Base-by-base conservation (phyloP, 2,113 vertebrate species). In the Microcebus griseorufus region DNA sequence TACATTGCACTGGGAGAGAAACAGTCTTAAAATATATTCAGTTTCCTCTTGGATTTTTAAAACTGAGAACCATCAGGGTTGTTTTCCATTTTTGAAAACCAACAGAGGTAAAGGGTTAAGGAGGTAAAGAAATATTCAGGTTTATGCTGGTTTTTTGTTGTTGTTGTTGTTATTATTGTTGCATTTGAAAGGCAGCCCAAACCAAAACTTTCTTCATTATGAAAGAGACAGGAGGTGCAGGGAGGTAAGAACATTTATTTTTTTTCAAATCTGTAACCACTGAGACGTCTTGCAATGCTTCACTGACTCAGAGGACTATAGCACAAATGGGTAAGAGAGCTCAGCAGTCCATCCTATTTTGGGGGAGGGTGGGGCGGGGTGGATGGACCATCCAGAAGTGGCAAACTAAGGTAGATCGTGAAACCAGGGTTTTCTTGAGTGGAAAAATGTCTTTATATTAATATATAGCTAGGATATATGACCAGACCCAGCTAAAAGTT, bases 211-310 rank as follows among this genome's bases (percentile, higher is more conserved):
- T n/a, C 72, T 88, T 65, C 78, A 39, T 18, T 20, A 55, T 90
- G 85, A 92, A 53, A 69, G 70, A 97, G 64, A 97, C 9, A 14
- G 34, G 18, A 81, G 9, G 14, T 64, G 4, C 22, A 75, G 4
- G n/a, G 69, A 62, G 37, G 29, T 75, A 58, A 53, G 73, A 88
- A 82, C 51, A 27, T 5, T 23, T 18, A 27, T 18, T 34, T 89
- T 92, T 93, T 73, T 88, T 10, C 27, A 91, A 92, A 96, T 85
- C 73, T 72, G 27, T 94, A 93, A 83, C 70, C 14, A 87, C 8
- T 9, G 37, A 75, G 6, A 9, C 80, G 65, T 23, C 94, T 93
- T 70, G 29, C 70, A 82, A 51, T 17, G 34, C 93, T 85, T 3
- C 70, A 16, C 48, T 45, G 60, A 86, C 64, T 97, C 62, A 27